Evolutionary conservation across 1,140 invertebrate species (phyloP).

Genomic region (Melipona quadrifasciata): DNA sequence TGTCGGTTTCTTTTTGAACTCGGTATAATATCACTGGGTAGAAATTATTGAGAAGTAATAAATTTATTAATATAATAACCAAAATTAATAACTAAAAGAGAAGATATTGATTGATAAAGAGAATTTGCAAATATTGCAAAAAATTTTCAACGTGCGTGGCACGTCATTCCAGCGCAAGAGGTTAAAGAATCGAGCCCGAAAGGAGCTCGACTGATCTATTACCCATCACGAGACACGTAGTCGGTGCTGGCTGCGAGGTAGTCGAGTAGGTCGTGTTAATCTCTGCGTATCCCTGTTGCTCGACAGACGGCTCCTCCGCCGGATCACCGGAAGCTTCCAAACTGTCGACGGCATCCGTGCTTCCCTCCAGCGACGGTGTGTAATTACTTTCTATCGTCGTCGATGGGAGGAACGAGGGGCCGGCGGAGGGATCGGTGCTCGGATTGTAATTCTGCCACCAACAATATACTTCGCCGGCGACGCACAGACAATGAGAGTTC

Average conservation of each 20-base stretch:
- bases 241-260: conserved; percentile 50
- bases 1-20: no score
- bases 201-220: conserved; percentile 44
- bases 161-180: no score
- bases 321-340: conserved; percentile 70
- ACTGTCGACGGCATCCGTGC: conserved; percentile 56
- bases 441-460: conserved; percentile 87
- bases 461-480: conserved; percentile 88
- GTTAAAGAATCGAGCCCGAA: neutral
- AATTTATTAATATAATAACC: no score
- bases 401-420: conserved; percentile 69
- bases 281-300: conserved; percentile 56
- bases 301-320: conserved; percentile 51
- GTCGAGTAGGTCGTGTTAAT: conserved; percentile 59
- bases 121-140: no score
- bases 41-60: no score
- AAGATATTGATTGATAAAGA: no score
- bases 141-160: no score
- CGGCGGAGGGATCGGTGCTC: conserved; percentile 69
- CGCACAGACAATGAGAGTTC: conserved; percentile 87
- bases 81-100: no score
- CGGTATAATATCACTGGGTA: no score
- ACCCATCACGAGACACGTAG: conserved; percentile 76
- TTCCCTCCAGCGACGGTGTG: conserved; percentile 54
- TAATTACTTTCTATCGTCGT: conserved; percentile 69